Percentiles rank a stretch among this genome's conserved stretches.
phyloP scores from a whole-genome alignment of 2,797 vertebrate species.

The Pantherophis alleghaniensis region DNA sequence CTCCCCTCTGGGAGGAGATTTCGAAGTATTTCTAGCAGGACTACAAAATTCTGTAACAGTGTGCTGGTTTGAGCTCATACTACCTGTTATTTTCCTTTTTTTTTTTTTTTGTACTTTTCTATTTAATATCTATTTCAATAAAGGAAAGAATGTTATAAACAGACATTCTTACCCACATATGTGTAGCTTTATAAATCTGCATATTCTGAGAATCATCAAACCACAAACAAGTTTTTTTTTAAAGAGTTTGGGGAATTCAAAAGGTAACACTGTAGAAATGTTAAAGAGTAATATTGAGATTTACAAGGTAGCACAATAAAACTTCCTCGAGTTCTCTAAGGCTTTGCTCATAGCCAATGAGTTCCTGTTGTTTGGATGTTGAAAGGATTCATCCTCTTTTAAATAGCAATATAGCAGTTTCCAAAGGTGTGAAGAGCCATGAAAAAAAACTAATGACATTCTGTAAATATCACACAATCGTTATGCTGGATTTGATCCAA shows the following conservation, averaged over 20 bases:
- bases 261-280: neutral
- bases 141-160: neutral
- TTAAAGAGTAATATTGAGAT: neutral
- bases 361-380: neutral
- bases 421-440: neutral
- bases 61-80: neutral
- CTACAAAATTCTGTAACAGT: too few species aligned
- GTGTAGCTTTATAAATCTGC: neutral
- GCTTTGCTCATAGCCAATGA: neutral
- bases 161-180: neutral
- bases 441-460: conserved; percentile 12
- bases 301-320: neutral
- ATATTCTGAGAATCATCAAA: neutral
- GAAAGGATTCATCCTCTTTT: conserved; percentile 6
- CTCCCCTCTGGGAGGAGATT: too few species aligned
- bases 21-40: too few species aligned
- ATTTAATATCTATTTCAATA: neutral
- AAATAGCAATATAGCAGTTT: conserved; percentile 20
- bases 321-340: neutral
- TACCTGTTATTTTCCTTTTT: neutral
- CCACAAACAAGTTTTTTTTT: neutral
- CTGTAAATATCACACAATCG: conserved; percentile 13
- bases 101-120: neutral
- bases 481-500: conserved; percentile 13
- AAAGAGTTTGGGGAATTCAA: neutral